Evolutionary conservation across 2,797 vertebrate species (phyloP).

Genomic region (Sparidentex hasta): DNA sequence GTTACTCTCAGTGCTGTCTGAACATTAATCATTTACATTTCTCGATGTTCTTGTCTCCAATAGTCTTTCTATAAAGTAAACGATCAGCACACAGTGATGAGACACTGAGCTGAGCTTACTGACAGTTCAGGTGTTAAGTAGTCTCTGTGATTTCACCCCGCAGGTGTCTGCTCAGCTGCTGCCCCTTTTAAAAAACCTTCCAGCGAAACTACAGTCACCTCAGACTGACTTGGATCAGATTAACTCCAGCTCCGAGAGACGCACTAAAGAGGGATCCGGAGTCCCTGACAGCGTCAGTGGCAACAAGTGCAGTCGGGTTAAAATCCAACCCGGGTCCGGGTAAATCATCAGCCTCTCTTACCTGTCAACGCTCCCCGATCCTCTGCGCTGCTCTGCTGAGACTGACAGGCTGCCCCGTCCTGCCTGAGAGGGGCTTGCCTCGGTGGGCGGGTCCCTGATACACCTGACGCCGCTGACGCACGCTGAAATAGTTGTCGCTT

Average conservation of each 20-base stretch:
- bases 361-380: constrained; percentile 27
- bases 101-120: neutral
- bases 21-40: too few species aligned
- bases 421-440: constrained; percentile 37
- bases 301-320: neutral
- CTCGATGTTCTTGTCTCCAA: neutral
- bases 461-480: constrained; percentile 62
- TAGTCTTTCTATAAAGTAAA: neutral
- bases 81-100: neutral
- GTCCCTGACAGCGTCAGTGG: too few species aligned
- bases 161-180: neutral
- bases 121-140: neutral
- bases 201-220: neutral
- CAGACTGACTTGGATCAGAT: neutral
- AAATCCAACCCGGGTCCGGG: constrained; percentile 1
- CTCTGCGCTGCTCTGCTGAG: constrained; percentile 18
- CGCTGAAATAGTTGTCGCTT: neutral
- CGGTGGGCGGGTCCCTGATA: constrained; percentile 60
- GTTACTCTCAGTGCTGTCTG: too few species aligned
- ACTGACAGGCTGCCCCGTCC: constrained; percentile 33
- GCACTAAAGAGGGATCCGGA: too few species aligned
- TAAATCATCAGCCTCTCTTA: constrained; percentile 51
- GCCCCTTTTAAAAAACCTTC: neutral
- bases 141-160: neutral
- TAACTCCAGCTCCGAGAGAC: neutral